These are phyloP conservation scores for Trachelus troglodyta DNA, from an alignment of 2,888 invertebrate genomes.

Conservation along the genomic window DNA sequence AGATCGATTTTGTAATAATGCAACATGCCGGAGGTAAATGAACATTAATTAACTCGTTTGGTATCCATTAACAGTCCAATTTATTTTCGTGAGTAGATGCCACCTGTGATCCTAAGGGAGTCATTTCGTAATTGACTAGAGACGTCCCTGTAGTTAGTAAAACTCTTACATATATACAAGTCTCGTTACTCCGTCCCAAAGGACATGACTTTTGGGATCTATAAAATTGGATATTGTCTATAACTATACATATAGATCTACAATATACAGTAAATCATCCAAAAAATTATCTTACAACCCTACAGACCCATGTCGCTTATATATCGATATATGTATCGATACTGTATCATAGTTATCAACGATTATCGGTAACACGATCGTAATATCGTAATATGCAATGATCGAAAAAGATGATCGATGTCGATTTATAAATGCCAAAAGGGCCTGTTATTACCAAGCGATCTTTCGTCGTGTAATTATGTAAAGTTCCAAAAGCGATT, in stretches of 20 bases:
- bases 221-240: background rate
- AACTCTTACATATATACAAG: background rate
- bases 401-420: background rate
- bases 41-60: slow-evolving; percentile 36
- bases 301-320: background rate
- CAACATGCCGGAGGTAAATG: slow-evolving; percentile 20
- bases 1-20: background rate
- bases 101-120: slow-evolving; percentile 41
- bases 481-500: background rate
- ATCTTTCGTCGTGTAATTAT: background rate
- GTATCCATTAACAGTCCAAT: slow-evolving; percentile 17
- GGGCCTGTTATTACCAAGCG: background rate
- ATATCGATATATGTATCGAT: background rate
- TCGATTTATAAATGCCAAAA: background rate
- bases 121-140: slow-evolving; percentile 43
- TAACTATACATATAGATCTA: background rate
- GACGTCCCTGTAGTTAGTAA: background rate
- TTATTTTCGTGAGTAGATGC: slow-evolving; percentile 9
- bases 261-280: background rate
- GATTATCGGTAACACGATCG: background rate
- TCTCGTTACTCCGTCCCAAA: background rate
- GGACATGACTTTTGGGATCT: background rate
- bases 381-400: background rate
- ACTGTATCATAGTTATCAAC: background rate
- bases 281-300: background rate